These are phyloP conservation scores for Bubo bubo DNA, from an alignment of 2,113 vertebrate species.

Conservation along the genomic window DNA sequence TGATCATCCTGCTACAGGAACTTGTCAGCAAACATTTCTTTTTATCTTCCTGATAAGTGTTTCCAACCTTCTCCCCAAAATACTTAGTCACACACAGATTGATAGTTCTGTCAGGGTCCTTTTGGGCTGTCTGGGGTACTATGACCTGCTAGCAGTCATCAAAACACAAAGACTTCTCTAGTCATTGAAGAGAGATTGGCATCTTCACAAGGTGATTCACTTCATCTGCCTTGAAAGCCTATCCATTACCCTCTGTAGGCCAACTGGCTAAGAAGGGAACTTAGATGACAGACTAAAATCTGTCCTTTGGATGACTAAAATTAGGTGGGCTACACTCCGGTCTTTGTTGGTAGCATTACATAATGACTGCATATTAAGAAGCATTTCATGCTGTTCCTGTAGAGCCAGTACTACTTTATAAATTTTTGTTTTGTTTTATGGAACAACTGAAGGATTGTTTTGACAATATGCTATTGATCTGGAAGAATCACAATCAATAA, in stretches of 20 bases:
- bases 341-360: background rate
- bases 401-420: background rate
- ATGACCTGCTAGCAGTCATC: background rate
- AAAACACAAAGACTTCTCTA: background rate
- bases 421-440: background rate
- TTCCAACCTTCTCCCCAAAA: background rate
- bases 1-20: background rate
- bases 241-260: background rate
- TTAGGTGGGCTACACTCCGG: background rate
- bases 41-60: background rate
- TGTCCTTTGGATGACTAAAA: background rate
- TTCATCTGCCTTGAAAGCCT: background rate
- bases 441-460: slow-evolving; percentile 28
- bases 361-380: slow-evolving; percentile 1
- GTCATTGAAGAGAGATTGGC: background rate
- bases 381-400: background rate
- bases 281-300: background rate
- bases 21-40: background rate
- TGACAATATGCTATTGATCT: slow-evolving; percentile 50
- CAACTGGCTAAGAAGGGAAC: background rate
- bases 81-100: background rate
- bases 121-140: background rate
- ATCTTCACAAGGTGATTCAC: background rate
- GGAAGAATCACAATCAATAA: slow-evolving; percentile 53
- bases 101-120: background rate